A percentile compares a stretch with the other conserved stretches of the same genome.
phyloP scores from a whole-genome alignment of 2,797 vertebrate species.

The Microchirus variegatus region DNA sequence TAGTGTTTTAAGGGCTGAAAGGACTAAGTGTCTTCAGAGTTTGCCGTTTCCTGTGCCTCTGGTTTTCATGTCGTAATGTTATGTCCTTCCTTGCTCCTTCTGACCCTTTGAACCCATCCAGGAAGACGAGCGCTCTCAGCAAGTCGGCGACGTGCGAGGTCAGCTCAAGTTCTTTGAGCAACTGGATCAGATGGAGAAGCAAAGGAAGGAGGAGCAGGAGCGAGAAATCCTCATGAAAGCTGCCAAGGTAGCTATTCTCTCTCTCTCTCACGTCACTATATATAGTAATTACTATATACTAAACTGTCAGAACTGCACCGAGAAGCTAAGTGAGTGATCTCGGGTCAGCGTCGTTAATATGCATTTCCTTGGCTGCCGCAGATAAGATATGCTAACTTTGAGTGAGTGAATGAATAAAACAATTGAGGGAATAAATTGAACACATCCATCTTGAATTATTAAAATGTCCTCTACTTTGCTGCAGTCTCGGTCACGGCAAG shows the following conservation, averaged over 20 bases:
- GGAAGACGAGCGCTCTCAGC: constrained; percentile 91
- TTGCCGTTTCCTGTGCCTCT: background rate
- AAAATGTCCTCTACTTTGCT: constrained; percentile 35
- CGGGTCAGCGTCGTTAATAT: constrained; percentile 33
- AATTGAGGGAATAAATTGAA: constrained; percentile 39
- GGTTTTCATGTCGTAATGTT: background rate
- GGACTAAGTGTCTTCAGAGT: too few relatives aligned
- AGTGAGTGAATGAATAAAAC: constrained; percentile 53
- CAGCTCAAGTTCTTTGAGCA: constrained; percentile 97
- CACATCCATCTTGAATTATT: constrained; percentile 46
- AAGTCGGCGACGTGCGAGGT: constrained; percentile 87
- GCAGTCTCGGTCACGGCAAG: constrained; percentile 94
- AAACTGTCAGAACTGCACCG: constrained; percentile 6
- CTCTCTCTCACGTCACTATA: background rate
- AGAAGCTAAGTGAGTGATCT: constrained; percentile 16
- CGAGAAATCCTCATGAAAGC: constrained; percentile 94
- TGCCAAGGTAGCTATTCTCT: constrained; percentile 84
- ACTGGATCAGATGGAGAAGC: constrained; percentile 95
- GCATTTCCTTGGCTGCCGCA: constrained; percentile 19
- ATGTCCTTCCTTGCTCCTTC: background rate
- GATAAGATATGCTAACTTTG: constrained; percentile 17
- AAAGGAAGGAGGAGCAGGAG: constrained; percentile 94
- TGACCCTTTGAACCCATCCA: constrained; percentile 45
- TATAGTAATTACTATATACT: background rate
- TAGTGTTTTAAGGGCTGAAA: too few relatives aligned